Base-by-base conservation (phyloP, 2,113 vertebrate species). In the Turnix velox region DNA sequence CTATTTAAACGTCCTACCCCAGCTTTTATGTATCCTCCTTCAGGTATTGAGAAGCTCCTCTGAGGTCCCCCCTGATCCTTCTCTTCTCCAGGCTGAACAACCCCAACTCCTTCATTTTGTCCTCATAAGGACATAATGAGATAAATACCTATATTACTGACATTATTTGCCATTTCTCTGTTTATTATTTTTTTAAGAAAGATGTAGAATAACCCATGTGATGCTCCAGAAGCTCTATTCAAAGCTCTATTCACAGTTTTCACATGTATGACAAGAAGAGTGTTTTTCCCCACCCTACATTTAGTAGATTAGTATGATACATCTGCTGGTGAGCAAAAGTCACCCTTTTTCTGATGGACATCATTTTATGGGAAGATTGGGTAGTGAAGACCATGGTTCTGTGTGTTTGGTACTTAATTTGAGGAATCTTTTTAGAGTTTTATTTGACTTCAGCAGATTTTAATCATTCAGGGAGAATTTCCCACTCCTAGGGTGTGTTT, bases 201-300 rank as follows among this genome's bases (percentile, higher is more conserved):
- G 59, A 27, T 10, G 4, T 49, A 54, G 35, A 39, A 20, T 42
- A 62, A 1, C 22, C 10, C 0, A 0, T 40, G 20, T 39, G 62
- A 10, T 37, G 35, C 49, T 72, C 3, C 3, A 37, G 71, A 51
- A 81, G 49, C 68, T 37, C 45, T 48, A 33, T 42, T 7, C 1
- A 0, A 43, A 55, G 37, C n/a, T 33, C 31, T 31, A 4, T 10
- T 45, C 5, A 28, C 42, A 27, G 6, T 51, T 91, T 82, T 39
- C n/a, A 24, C 0, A 14, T 40, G 28, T 7, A 6, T 37, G 78
- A 18, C n/a, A 17, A 3, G 37, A 22, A 20, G 33, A 93, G 4
- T 0, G 1, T 39, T 31, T 84, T 48, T 57, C 37, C 52, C 31
- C 62, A 48, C 0, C 0, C 18, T 49, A 49, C 37, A 9, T 45